Percentiles rank a stretch among this genome's conserved stretches.
phyloP scores from a whole-genome alignment of 2,113 vertebrate genomes.

The Octodon degus region DNA sequence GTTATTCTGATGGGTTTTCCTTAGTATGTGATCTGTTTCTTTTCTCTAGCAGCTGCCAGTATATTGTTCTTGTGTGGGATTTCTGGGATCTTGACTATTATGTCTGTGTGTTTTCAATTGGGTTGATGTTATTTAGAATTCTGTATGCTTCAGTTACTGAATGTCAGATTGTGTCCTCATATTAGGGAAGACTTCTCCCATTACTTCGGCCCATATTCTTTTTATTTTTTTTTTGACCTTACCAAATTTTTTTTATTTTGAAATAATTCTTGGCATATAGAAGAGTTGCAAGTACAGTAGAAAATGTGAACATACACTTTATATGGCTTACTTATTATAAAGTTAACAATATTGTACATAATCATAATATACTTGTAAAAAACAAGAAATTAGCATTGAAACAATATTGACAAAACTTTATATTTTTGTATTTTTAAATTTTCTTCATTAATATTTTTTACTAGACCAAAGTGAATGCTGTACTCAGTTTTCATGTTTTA shows the following conservation, averaged over 20 bases:
- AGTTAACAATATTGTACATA: background rate
- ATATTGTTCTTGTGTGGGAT: no score
- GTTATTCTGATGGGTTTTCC: no score
- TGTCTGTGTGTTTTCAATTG: no score
- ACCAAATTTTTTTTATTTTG: constrained; percentile 19
- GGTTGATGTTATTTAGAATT: no score
- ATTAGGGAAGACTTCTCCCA: no score
- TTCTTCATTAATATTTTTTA: background rate
- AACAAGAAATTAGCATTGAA: background rate
- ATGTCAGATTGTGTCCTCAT: no score
- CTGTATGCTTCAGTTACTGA: no score
- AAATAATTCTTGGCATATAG: constrained; percentile 33
- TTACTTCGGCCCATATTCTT: no score
- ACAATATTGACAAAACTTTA: background rate
- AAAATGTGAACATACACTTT: background rate
- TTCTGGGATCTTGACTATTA: no score
- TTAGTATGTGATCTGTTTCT: no score
- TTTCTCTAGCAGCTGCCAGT: no score
- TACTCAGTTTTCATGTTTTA: background rate
- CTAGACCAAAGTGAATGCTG: background rate
- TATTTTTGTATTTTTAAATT: background rate
- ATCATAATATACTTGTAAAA: background rate
- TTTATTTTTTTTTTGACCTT: background rate
- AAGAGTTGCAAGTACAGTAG: constrained; percentile 40
- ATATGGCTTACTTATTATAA: background rate